phyloP scores from a whole-genome alignment of 2,797 vertebrate species.

The Coccyzus lansbergi region DNA sequence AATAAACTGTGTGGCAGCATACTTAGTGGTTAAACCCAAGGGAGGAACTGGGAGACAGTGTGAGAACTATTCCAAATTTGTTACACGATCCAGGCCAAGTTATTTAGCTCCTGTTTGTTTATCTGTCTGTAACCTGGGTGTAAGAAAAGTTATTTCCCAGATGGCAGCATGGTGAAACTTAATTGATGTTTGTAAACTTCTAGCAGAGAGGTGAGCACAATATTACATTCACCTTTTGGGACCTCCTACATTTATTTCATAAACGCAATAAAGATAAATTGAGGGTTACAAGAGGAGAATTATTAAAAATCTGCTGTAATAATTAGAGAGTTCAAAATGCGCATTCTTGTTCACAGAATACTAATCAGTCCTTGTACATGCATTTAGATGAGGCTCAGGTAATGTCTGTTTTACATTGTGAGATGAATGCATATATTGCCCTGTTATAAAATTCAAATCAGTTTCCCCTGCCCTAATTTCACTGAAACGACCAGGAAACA shows the following conservation, averaged over 20 bases:
- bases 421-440: not conserved
- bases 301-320: constrained; percentile 51
- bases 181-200: constrained; percentile 58
- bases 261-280: constrained; percentile 54
- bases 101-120: not conserved
- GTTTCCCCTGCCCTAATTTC: not conserved
- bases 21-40: not conserved
- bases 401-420: not conserved
- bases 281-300: constrained; percentile 34
- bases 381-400: not conserved
- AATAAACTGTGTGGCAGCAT: not conserved
- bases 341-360: constrained; percentile 4
- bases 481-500: not conserved
- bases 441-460: not conserved
- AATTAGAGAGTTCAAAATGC: constrained; percentile 37
- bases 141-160: constrained; percentile 61
- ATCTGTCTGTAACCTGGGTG: constrained; percentile 10
- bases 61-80: not conserved
- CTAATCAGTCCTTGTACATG: not conserved
- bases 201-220: constrained; percentile 21
- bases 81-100: not conserved
- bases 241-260: constrained; percentile 41
- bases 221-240: constrained; percentile 42
- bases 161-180: constrained; percentile 27
- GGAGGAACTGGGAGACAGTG: not conserved